A percentile compares a stretch with the other conserved stretches of the same genome.
Evolutionary conservation across 2,113 vertebrate species (phyloP).

Genomic region (Takifugu flavidus): DNA sequence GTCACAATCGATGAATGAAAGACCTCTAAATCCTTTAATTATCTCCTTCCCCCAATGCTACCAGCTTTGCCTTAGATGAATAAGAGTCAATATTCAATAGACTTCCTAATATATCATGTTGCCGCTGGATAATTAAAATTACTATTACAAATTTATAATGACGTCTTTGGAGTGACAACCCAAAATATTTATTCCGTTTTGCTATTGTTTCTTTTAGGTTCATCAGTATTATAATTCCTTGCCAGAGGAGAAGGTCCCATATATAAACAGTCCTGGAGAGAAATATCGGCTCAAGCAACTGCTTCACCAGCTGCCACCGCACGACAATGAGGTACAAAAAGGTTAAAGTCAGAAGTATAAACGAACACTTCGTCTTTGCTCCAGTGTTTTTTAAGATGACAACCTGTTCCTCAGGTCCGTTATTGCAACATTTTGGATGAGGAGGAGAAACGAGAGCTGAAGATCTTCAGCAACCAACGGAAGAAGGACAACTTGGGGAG

Average conservation of each 20-base stretch:
- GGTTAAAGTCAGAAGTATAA: no score
- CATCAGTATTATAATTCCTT: conserved; percentile 98
- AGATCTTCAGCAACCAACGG: conserved; percentile 94
- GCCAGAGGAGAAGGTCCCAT: conserved; percentile 96
- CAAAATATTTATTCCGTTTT: neutral
- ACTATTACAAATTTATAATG: no score
- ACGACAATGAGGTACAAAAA: conserved; percentile 91
- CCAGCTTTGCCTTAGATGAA: no score
- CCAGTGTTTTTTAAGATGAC: neutral
- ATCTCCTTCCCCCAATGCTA: no score
- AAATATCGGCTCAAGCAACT: conserved; percentile 95
- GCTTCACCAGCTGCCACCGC: conserved; percentile 92
- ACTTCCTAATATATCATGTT: no score
- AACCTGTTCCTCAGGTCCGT: conserved; percentile 77
- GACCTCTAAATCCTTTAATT: no score
- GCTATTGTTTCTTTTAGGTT: conserved; percentile 75
- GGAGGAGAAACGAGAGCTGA: conserved; percentile 94
- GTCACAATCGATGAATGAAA: conserved; percentile 9
- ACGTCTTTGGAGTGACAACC: no score
- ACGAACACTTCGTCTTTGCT: no score
- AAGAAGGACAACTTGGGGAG: conserved; percentile 94
- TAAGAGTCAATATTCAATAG: no score
- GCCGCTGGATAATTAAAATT: no score
- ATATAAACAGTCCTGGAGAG: conserved; percentile 96
- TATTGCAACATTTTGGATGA: conserved; percentile 94